phyloP scores from a whole-genome alignment of 2,797 vertebrate genomes.

The Discoglossus pictus region DNA sequence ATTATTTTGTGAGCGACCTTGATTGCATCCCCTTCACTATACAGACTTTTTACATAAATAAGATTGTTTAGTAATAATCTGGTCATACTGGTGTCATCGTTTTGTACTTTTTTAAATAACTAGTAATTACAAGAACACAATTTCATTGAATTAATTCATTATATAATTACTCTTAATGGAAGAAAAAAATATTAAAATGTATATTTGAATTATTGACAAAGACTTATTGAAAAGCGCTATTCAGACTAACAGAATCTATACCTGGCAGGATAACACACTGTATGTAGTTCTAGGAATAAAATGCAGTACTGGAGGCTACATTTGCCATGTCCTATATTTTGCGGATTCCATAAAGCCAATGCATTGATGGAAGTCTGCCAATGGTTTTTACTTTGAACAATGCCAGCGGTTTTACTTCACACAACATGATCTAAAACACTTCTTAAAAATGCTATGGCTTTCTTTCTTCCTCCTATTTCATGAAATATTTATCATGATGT shows the following conservation, averaged over 20 bases:
- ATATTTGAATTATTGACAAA: conserved; percentile 1
- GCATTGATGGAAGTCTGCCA: conserved; percentile 22
- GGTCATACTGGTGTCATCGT: no score
- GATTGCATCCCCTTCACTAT: no score
- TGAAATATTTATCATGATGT: conserved; percentile 10
- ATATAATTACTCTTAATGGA: no score
- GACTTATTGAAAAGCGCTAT: background rate
- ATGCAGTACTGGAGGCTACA: conserved; percentile 2
- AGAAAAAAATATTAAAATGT: no score
- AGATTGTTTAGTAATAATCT: no score
- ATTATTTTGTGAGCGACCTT: no score
- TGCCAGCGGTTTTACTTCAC: conserved; percentile 30
- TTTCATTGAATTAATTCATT: no score
- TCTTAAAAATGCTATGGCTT: conserved; percentile 37
- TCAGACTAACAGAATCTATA: no score
- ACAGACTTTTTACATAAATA: no score
- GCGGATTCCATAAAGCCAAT: conserved; percentile 14
- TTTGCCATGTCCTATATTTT: conserved; percentile 29
- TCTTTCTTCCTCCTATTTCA: conserved; percentile 28
- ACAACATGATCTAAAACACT: conserved; percentile 29
- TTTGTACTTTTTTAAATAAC: no score
- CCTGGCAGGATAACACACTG: no score
- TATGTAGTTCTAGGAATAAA: background rate
- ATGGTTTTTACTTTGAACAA: conserved; percentile 19
- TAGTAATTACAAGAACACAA: no score